A percentile compares a stretch with the other conserved stretches of the same genome.
phyloP scores from a whole-genome alignment of 2,888 invertebrate species.

The Amiota communis region DNA sequence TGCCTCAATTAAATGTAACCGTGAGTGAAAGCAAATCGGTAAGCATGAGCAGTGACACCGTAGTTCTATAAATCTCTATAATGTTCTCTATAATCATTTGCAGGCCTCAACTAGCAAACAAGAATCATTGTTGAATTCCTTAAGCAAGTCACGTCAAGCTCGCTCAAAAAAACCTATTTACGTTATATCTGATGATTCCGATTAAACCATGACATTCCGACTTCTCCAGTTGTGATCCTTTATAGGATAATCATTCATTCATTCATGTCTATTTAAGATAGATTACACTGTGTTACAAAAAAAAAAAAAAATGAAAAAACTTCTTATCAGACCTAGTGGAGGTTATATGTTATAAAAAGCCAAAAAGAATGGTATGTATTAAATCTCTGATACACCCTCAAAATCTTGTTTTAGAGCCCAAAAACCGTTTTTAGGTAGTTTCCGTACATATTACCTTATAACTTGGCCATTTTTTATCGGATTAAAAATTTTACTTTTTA shows the following conservation, averaged over 20 bases:
- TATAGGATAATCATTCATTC: neutral
- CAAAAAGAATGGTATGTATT: too few relatives aligned
- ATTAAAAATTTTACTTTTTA: too few relatives aligned
- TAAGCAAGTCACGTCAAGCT: conserved; percentile 31
- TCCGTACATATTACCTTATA: too few relatives aligned
- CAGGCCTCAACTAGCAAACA: conserved; percentile 42
- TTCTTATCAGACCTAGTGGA: too few relatives aligned
- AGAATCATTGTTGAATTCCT: conserved; percentile 38
- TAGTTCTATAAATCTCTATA: neutral
- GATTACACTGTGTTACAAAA: too few relatives aligned
- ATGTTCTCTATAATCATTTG: neutral
- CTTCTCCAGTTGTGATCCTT: neutral
- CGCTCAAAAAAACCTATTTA: conserved; percentile 27
- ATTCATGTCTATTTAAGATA: neutral
- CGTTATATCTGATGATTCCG: conserved; percentile 53
- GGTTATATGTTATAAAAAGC: too few relatives aligned
- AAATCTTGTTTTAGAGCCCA: too few relatives aligned
- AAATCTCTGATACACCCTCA: too few relatives aligned
- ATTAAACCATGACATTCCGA: conserved; percentile 34
- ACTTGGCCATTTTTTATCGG: too few relatives aligned
- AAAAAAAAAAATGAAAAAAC: too few relatives aligned
- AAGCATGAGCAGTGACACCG: conserved; percentile 9
- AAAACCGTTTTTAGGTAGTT: too few relatives aligned
- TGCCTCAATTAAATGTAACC: conserved; percentile 55
- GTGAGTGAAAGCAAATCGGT: conserved; percentile 44